Base-by-base conservation (phyloP, 1,140 invertebrate genomes). In the Phocides pigmalion region DNA sequence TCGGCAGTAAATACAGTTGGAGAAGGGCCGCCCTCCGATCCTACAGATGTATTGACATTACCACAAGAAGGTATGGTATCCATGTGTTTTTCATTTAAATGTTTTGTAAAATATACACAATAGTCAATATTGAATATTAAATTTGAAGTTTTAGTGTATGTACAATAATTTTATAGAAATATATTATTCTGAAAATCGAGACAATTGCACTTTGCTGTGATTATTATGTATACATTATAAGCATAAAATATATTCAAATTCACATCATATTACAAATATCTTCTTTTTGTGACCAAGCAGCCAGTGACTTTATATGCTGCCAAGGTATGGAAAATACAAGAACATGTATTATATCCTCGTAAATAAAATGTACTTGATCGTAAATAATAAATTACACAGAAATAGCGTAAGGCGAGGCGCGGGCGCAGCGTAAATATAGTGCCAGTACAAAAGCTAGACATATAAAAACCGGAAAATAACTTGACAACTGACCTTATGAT, bases 1-100 rank as follows among this genome's bases (percentile, higher is more conserved):
- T 97, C 96, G 71, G 98, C 98, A 14, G 95, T 98, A 0, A 99
- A 99, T 89, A 95, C 96, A 19, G 97, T 98, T 0, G 98, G 99
- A 1, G 97, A 98, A 84, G 98, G 99, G 32, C 95, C 96, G 14
- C 94, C 97, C 1, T 99, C 98, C 1, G 94, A 96, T 37, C 95
- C 98, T 0, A 98, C 97, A 37, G 96, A 97, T 69, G 94, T 96
- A 12, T 94, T 99, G 42, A 95, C 95, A 68, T 92, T 99, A 72
- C 98, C 98, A 0, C 97, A 98, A 93, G 97, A 98, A 95, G 97
- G 97, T 98, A 94, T 92, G 11, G 25, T 16, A 4, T 11, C 42
- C 16, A 16, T 8, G 14, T 35, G 12, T 32, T 1, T 6, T 3
- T 3, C 20, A 41, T n/a, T 25, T 1, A 11, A 15, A 58, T 32